Conservation (phyloP, 2,113 vertebrate genomes). For the Silurus asotus region DNA sequence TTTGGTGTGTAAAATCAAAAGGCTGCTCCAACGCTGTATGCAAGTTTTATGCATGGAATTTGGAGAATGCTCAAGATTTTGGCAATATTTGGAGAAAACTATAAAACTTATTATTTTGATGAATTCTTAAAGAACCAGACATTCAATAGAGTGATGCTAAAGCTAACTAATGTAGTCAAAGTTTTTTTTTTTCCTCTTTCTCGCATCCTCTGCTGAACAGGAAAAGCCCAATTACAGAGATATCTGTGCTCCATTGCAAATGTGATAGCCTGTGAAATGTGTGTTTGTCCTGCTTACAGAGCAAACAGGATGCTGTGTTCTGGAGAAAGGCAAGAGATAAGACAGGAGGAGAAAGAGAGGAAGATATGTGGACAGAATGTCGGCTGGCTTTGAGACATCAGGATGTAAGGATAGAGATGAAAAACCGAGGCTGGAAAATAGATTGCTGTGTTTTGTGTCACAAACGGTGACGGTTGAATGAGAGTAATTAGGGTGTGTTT, state of each 20-base stretch:
- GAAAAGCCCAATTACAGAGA: slow-evolving; percentile 72
- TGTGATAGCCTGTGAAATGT: slow-evolving; percentile 73
- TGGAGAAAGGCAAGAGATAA: slow-evolving; percentile 59
- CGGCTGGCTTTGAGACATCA: slow-evolving; percentile 15
- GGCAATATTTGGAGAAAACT: background rate
- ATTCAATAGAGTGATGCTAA: background rate
- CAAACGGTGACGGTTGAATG: background rate
- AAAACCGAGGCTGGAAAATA: background rate
- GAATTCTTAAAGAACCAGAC: background rate
- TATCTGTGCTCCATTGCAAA: slow-evolving; percentile 66
- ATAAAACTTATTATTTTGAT: background rate
- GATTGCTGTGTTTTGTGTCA: background rate
- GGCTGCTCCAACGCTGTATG: too few relatives aligned
- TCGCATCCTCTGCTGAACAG: slow-evolving; percentile 56
- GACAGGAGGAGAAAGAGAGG: slow-evolving; percentile 31
- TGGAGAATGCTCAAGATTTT: background rate
- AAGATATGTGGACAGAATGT: slow-evolving; percentile 43
- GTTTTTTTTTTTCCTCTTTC: slow-evolving; percentile 8
- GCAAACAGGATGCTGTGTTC: slow-evolving; percentile 76
- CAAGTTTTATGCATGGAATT: background rate
- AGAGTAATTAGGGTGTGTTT: background rate
- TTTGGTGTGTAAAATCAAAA: background rate
- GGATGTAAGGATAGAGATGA: slow-evolving; percentile 18
- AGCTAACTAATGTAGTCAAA: background rate
- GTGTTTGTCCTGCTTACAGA: slow-evolving; percentile 68